Conservation (phyloP, 2,888 invertebrate species). For the Drosophila borealis region DNA sequence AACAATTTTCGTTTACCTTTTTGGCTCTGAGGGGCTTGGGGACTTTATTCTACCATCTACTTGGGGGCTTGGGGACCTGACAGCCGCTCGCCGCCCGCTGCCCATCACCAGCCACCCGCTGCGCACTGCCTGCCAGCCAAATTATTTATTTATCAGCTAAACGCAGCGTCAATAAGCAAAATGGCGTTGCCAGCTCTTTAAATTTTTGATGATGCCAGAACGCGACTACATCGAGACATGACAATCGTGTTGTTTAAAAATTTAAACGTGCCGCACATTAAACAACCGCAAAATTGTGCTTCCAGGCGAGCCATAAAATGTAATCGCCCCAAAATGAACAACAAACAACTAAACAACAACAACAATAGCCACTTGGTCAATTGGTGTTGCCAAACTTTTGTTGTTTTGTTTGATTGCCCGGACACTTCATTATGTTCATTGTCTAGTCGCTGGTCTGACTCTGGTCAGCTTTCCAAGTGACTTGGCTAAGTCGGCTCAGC, state of each 20-base stretch:
- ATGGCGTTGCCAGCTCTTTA: constrained; percentile 65
- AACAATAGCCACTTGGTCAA: constrained; percentile 41
- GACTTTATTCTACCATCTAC: constrained; percentile 1
- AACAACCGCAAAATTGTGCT: constrained; percentile 66
- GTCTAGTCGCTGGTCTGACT: background rate
- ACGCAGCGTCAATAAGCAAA: constrained; percentile 70
- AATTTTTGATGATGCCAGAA: constrained; percentile 73
- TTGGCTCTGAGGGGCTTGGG: constrained; percentile 34
- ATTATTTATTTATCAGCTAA: constrained; percentile 83
- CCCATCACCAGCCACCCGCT: no score
- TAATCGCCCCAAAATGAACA: constrained; percentile 42
- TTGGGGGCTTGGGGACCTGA: constrained; percentile 37
- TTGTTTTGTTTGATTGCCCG: constrained; percentile 53
- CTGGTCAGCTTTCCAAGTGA: constrained; percentile 73
- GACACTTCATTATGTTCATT: constrained; percentile 51
- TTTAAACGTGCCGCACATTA: constrained; percentile 51
- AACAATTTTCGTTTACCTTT: constrained; percentile 83
- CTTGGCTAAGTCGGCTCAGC: constrained; percentile 77
- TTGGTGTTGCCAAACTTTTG: constrained; percentile 43
- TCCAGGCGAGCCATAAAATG: constrained; percentile 60
- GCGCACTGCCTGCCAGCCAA: constrained; percentile 33
- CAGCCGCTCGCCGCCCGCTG: constrained; percentile 7
- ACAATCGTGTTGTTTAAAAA: constrained; percentile 64
- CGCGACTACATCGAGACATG: constrained; percentile 42
- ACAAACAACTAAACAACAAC: constrained; percentile 21